Conservation (phyloP, 1,140 invertebrate species). For the Cylas formicarius region DNA sequence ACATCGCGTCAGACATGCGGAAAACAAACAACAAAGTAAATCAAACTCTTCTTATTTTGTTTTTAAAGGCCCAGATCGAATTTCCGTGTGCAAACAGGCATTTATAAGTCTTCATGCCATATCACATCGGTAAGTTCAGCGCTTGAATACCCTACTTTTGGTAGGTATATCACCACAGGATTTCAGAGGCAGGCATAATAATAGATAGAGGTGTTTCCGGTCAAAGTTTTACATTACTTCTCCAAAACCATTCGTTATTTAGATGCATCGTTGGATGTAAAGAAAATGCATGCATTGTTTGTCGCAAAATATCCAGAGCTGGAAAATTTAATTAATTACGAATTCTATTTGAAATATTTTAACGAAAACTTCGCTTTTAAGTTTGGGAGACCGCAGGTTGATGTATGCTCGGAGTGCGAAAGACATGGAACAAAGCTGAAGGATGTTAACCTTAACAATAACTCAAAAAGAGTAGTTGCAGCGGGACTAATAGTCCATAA, state of each 20-base stretch:
- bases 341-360: conserved; percentile 32
- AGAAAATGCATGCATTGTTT: too few species aligned
- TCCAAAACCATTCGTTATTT: conserved; percentile 30
- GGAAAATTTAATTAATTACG: conserved; percentile 30
- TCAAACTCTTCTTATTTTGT: conserved; percentile 18
- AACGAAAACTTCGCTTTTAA: conserved; percentile 26
- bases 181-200: conserved; percentile 20
- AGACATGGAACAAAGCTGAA: conserved; percentile 14
- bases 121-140: conserved; percentile 16
- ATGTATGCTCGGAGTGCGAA: conserved; percentile 29
- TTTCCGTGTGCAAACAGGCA: conserved; percentile 15
- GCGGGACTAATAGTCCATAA: conserved; percentile 29
- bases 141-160: conserved; percentile 18
- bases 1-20: conserved; percentile 4
- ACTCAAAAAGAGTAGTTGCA: conserved; percentile 28
- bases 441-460: conserved; percentile 17
- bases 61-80: conserved; percentile 12
- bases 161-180: conserved; percentile 16
- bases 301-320: conserved; percentile 1
- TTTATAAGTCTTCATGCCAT: conserved; percentile 18
- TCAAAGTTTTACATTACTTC: conserved; percentile 19
- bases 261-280: conserved; percentile 30
- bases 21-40: too few species aligned
- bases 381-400: conserved; percentile 29
- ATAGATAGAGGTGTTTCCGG: conserved; percentile 20